These are phyloP conservation scores for Gymnarchus niloticus DNA, from an alignment of 2,113 vertebrate species.

Conservation along the genomic window DNA sequence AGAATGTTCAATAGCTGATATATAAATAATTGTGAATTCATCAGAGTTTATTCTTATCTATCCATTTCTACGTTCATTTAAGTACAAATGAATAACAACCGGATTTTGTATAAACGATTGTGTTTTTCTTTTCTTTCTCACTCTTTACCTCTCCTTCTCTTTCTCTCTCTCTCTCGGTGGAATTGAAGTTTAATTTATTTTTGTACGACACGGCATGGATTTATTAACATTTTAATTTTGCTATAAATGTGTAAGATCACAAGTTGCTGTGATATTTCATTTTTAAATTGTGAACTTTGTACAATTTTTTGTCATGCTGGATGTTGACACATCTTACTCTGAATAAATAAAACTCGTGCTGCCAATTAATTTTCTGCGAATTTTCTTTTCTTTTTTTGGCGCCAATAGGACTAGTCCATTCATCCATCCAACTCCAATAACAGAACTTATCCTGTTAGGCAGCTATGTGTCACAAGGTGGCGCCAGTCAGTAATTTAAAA, in stretches of 20 bases:
- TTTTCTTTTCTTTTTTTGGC: not conserved
- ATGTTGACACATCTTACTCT: slow-evolving; percentile 99
- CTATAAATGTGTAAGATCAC: slow-evolving; percentile 96
- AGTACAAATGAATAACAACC: slow-evolving; percentile 86
- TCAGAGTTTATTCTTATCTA: slow-evolving; percentile 86
- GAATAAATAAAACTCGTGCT: slow-evolving; percentile 92
- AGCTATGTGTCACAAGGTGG: not conserved
- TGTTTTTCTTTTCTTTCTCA: slow-evolving; percentile 54
- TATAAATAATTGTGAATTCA: slow-evolving; percentile 89
- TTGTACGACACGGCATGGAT: slow-evolving; percentile 95
- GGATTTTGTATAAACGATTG: slow-evolving; percentile 92
- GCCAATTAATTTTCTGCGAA: slow-evolving; percentile 55
- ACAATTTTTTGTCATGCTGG: slow-evolving; percentile 99
- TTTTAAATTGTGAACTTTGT: slow-evolving; percentile 99
- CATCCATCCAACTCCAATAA: not conserved
- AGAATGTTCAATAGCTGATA: slow-evolving; percentile 91
- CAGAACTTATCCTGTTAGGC: too few relatives aligned
- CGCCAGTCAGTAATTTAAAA: not conserved
- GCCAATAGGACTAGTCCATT: not conserved
- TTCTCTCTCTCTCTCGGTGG: slow-evolving; percentile 66
- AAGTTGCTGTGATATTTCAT: slow-evolving; percentile 96
- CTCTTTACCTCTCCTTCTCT: slow-evolving; percentile 57
- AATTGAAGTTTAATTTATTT: slow-evolving; percentile 89
- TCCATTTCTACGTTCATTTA: slow-evolving; percentile 85
- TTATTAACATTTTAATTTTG: slow-evolving; percentile 95